Evolutionary conservation across 2,113 vertebrate genomes (phyloP), one percentile per base, ranked within the genome.

Genomic region (Neolamprologus modestus): DNA sequence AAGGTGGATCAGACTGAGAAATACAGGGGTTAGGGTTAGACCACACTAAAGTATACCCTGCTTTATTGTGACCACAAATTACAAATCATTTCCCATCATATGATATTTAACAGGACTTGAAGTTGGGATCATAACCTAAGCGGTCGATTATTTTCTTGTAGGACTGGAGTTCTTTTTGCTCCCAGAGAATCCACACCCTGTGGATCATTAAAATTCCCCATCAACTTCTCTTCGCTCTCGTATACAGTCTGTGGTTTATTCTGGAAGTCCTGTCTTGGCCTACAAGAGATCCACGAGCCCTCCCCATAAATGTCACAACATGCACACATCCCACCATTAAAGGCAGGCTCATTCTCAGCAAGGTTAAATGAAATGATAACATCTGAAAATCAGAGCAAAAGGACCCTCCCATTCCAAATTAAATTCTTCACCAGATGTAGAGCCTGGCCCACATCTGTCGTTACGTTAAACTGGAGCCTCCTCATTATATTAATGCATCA

Each of bases 401-500:
- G 26, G 42, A 81, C 26, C 80, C 76, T 83, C 63, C 55, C 52
- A 71, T 81, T 59, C 35, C 45, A 59, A 92, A 87, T 71, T 16
- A 85, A 82, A 84, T 68, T 81, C 86, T 79, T 81, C 54, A 21
- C 35, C 9, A n/a, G 53, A 81, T 63, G 24, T 86, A 92, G 87
- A 91, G 42, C 45, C 10, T 78, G 26, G 26, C 73, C 73, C 17
- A 78, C 45, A 78, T 78, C 73, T 52, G 45, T 78, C 1, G 10
- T 9, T 66, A 76, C 76, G 52, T 87, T 82, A 88, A 88, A 90
- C 81, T 26, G 26, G 78, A 92, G 66, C 61, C 81, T n/a, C 90
- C 79, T 93, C 93, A 92, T 92, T 89, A 92, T 19, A 81, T 55
- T 88, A 90, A 92, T 82, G 79, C 81, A 82, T 53, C 55, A 16